A percentile compares a stretch with the other conserved stretches of the same genome.
Conservation (phyloP, 2,113 vertebrate genomes). For the Tiliqua scincoides region DNA sequence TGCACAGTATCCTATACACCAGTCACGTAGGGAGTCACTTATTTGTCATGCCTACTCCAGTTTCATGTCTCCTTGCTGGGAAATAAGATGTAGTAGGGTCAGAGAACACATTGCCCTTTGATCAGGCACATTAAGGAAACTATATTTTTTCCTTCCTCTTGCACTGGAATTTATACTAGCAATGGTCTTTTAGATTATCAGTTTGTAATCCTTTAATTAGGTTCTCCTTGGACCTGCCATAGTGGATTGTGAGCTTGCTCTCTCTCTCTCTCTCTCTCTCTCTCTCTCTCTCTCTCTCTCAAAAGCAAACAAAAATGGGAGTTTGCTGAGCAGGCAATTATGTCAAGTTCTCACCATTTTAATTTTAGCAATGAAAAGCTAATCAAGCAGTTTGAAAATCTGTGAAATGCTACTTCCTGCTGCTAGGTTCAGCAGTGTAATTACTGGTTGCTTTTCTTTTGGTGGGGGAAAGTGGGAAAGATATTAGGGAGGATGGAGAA, state of each 20-base stretch:
- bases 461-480: neutral
- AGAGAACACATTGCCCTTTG: neutral
- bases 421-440: conserved; percentile 31
- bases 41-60: neutral
- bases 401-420: conserved; percentile 46
- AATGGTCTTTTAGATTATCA: neutral
- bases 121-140: neutral
- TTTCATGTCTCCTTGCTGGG: neutral
- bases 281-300: neutral
- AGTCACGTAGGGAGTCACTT: neutral
- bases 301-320: conserved; percentile 26
- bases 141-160: neutral
- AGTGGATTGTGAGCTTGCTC: neutral
- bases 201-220: conserved; percentile 38
- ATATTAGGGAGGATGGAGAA: neutral
- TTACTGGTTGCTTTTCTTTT: neutral
- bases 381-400: conserved; percentile 56
- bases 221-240: neutral
- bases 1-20: neutral
- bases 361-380: conserved; percentile 53
- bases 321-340: conserved; percentile 46
- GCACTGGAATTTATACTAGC: neutral
- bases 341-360: conserved; percentile 28
- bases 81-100: neutral
- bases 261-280: neutral